Conservation (phyloP, 2,797 vertebrate genomes). For the Loriculus beryllinus region DNA sequence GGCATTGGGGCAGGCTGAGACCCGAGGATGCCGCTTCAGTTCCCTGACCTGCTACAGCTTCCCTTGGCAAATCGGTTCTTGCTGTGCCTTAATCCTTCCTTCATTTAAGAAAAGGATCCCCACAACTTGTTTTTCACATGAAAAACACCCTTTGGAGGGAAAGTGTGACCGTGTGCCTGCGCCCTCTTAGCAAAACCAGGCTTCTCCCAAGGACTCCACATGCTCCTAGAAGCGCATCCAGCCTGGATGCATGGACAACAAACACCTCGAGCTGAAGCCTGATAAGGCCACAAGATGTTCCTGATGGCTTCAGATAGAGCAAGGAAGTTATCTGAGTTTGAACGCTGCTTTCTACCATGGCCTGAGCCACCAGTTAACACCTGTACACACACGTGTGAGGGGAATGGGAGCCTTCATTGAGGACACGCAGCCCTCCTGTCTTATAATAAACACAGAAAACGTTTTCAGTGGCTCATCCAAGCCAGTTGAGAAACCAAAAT, state of each 20-base stretch:
- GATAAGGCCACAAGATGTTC: not conserved
- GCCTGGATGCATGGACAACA: not conserved
- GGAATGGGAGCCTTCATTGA: not conserved
- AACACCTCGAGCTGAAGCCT: not conserved
- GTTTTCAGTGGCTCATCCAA: accelerated
- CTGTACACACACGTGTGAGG: accelerated
- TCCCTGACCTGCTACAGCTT: not conserved
- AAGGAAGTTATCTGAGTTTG: not conserved
- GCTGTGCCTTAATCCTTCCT: not conserved
- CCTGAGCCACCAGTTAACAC: not conserved
- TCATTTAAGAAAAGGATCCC: not conserved
- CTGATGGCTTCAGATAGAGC: not conserved
- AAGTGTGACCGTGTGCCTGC: not conserved
- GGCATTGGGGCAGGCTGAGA: not conserved
- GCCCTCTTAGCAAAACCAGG: not conserved
- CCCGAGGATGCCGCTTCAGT: not conserved
- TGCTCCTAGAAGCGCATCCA: not conserved
- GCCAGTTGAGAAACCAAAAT: not conserved
- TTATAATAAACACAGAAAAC: not conserved
- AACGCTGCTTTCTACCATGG: not conserved
- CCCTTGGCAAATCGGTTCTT: not conserved
- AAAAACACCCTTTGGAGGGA: not conserved
- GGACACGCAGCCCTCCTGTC: not conserved
- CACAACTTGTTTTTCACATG: accelerated
- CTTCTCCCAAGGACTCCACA: not conserved